Percentiles rank a stretch among this genome's conserved stretches.
phyloP scores from a whole-genome alignment of 2,113 vertebrate species.

The Antigone vipio region DNA sequence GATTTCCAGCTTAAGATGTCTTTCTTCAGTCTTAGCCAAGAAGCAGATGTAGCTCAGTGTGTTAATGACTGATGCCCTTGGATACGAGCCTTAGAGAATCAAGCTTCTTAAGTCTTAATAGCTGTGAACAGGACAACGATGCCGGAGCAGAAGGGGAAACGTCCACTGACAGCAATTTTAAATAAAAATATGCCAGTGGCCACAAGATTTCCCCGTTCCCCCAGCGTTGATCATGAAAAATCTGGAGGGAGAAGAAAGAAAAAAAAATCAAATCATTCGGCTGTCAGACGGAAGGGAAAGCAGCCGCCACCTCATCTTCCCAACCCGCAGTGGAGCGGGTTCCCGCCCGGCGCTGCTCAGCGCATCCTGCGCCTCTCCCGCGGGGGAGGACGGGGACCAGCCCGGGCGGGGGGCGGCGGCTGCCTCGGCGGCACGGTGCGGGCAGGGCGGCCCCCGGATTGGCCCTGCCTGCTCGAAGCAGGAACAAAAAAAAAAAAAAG shows the following conservation, averaged over 20 bases:
- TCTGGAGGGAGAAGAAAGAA: neutral
- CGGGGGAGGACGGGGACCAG: neutral
- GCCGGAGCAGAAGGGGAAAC: neutral
- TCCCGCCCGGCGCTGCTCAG: neutral
- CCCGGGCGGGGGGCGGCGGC: neutral
- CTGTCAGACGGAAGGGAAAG: neutral
- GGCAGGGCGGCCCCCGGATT: constrained; percentile 20
- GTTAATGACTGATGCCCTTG: constrained; percentile 78
- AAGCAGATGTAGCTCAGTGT: constrained; percentile 82
- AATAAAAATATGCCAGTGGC: neutral
- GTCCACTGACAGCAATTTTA: neutral
- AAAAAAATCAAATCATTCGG: neutral
- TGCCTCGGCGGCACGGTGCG: constrained; percentile 18
- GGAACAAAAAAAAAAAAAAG: neutral
- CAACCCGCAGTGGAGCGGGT: neutral
- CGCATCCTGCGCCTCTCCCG: neutral
- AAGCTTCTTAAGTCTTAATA: constrained; percentile 61
- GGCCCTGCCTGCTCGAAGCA: constrained; percentile 39
- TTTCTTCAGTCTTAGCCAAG: constrained; percentile 67
- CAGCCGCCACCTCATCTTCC: neutral
- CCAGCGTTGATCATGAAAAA: neutral
- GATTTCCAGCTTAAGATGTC: constrained; percentile 71
- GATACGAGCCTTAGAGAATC: constrained; percentile 65
- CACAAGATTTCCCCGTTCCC: neutral
- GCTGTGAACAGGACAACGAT: constrained; percentile 35